phyloP scores from a whole-genome alignment of 2,113 vertebrate genomes.

The Sinocyclocheilus rhinocerous region DNA sequence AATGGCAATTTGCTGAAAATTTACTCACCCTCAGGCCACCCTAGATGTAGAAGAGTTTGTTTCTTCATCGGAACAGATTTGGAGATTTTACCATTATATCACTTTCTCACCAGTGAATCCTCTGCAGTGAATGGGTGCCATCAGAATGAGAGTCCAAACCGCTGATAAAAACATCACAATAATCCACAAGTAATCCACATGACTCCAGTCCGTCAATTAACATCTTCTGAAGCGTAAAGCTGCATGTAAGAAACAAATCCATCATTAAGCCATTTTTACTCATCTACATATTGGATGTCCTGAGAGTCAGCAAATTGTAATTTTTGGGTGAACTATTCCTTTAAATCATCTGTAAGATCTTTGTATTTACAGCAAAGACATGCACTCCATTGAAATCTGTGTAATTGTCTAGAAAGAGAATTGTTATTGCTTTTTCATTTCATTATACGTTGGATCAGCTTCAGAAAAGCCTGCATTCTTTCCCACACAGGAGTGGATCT shows the following conservation, averaged over 20 bases:
- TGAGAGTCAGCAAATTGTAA: background rate
- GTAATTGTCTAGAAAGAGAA: background rate
- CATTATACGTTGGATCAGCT: background rate
- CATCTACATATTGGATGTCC: background rate
- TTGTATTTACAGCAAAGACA: background rate
- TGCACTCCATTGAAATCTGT: background rate
- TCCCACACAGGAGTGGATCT: constrained; percentile 85
- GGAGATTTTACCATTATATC: background rate
- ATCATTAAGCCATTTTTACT: too few relatives aligned
- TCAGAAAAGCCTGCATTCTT: background rate
- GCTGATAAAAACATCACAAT: background rate
- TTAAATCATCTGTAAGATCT: background rate
- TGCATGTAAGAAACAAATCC: too few relatives aligned
- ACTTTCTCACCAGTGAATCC: background rate
- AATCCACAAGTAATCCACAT: background rate
- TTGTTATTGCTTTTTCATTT: background rate
- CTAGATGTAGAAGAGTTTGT: too few relatives aligned
- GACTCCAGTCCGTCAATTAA: background rate
- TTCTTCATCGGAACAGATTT: too few relatives aligned
- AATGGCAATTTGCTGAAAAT: background rate
- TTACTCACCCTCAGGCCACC: background rate
- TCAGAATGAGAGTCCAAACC: background rate
- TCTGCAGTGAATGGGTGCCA: background rate
- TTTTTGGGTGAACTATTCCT: background rate
- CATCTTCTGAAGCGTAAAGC: background rate